These are phyloP conservation scores for Tretioscincus oriximinensis DNA, from an alignment of 2,113 vertebrate species.

Conservation along the genomic window DNA sequence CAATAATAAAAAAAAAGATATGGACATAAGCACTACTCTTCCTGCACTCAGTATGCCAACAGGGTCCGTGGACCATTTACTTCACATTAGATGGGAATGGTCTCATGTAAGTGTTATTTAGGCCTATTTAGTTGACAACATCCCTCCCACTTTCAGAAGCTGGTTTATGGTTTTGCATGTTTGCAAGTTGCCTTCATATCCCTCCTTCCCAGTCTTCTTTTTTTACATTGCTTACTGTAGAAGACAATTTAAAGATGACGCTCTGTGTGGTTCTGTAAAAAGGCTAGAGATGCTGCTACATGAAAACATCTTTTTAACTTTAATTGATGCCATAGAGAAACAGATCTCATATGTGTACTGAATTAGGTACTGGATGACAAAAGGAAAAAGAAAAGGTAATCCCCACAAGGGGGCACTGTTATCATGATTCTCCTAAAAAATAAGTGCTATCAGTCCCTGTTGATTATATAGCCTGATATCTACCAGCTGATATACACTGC, in stretches of 20 bases:
- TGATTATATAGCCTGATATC: too few species aligned
- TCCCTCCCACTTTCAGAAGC: too few species aligned
- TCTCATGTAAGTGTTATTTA: too few species aligned
- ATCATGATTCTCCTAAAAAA: slow-evolving; percentile 1
- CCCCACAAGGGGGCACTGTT: slow-evolving; percentile 26
- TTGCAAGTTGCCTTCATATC: neutral
- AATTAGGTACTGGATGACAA: neutral
- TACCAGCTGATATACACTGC: too few species aligned
- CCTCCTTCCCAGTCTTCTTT: neutral
- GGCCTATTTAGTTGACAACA: too few species aligned
- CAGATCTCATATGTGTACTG: neutral
- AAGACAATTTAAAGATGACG: neutral
- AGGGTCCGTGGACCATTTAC: too few species aligned
- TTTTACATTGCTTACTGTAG: neutral
- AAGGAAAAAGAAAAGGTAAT: neutral
- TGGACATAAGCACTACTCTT: too few species aligned
- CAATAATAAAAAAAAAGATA: too few species aligned
- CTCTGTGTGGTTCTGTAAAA: neutral
- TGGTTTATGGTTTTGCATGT: neutral
- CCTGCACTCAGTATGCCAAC: too few species aligned
- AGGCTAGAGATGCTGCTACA: neutral
- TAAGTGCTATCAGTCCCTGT: neutral
- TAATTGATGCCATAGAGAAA: neutral
- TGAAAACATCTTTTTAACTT: neutral
- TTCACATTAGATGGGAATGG: too few species aligned